Conservation (phyloP, 2,113 vertebrate species). For the Petromus typicus region DNA sequence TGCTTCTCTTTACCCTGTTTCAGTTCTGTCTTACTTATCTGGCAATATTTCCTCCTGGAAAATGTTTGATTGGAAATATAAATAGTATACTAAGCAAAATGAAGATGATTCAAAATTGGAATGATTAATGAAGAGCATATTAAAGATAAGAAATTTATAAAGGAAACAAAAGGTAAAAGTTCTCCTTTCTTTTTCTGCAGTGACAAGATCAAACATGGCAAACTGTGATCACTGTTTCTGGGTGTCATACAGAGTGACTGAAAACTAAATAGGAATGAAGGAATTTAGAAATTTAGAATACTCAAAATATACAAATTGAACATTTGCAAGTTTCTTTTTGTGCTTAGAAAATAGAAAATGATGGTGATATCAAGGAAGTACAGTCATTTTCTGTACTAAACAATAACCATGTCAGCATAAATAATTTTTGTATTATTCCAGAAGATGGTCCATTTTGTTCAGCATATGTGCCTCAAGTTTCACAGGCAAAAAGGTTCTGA, state of each 20-base stretch:
- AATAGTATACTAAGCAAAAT: not conserved
- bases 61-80: not conserved
- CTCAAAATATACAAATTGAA: not conserved
- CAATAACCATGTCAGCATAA: not conserved
- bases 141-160: not conserved
- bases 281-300: not conserved
- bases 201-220: not conserved
- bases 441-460: not conserved
- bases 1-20: not conserved
- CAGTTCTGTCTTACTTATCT: not conserved
- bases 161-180: not conserved
- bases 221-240: not conserved
- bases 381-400: not conserved
- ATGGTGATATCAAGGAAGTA: not conserved
- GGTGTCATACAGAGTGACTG: not conserved
- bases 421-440: not conserved
- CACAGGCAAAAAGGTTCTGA: not conserved
- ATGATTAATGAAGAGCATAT: not conserved
- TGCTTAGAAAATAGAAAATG: not conserved
- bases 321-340: not conserved
- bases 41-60: not conserved
- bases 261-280: not conserved
- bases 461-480: not conserved
- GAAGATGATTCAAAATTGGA: not conserved
- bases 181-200: not conserved